Evolutionary conservation across 2,797 vertebrate genomes (phyloP), one percentile per base, ranked within the genome.

Genomic region (Paramormyrops hopkinsi): DNA sequence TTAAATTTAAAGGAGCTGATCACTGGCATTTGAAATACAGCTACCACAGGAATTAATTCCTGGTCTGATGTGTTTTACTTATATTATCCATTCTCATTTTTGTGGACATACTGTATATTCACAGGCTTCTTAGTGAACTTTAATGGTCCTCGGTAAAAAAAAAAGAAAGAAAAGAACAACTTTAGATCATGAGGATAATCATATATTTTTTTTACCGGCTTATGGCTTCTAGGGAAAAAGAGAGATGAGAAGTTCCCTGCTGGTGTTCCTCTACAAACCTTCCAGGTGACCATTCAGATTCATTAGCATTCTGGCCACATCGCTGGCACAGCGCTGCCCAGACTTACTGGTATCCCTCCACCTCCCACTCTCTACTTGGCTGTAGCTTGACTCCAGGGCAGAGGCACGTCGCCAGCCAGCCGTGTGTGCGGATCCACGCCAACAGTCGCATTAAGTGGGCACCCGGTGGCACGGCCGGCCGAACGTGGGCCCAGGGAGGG

Each of bases 361-460:
- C 53, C 51, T 37, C 85, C 82, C 59, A 69, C 59, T 41, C 79
- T 48, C 88, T 69, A 17, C 88, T 53, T 4, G 14, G 41, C 44
- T 25, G 56, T 53, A n/a, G n/a, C 9, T n/a, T 19, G 54, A 46
- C 86, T 48, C 19, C 56, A 25, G 56, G 11, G 86, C 56, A 37
- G 33, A 54, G 85, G 56, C 62, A 62, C 46, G 2, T 25, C 33
- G 69, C 46, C 62, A 73, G 54, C 41, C 19, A 12, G 48, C 50
- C 69, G 59, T n/a, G 56, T 62, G 86, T 5, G 59, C 12, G 0
- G 22, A 37, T 46, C 59, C 82, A 88, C 83, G 41, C 59, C 82
- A 22, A n/a, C 87, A 88, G 82, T 76, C 88, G 53, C 83, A 59
- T 46, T 46, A 82, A 86, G 88, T 86, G 88, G 89, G 89, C 82